These are phyloP conservation scores for Lucilia cuprina DNA, from an alignment of 1,140 invertebrate species.

Conservation along the genomic window DNA sequence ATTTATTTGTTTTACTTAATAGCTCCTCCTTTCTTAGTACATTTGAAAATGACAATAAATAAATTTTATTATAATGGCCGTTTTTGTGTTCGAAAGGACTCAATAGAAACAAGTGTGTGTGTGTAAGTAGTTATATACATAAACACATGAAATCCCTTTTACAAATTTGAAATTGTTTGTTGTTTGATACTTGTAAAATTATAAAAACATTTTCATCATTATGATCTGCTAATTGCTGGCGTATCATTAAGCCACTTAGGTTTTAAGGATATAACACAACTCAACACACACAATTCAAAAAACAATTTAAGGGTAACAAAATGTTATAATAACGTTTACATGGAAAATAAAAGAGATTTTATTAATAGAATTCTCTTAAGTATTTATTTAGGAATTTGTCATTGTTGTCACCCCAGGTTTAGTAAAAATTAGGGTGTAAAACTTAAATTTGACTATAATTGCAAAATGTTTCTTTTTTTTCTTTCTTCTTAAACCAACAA, in stretches of 20 bases:
- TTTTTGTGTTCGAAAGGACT: not conserved
- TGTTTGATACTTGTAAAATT: not conserved
- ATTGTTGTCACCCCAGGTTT: not conserved
- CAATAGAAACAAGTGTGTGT: not conserved
- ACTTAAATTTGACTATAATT: not conserved
- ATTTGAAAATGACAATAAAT: not conserved
- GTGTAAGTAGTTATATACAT: not conserved
- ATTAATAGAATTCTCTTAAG: not conserved
- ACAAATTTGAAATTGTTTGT: not conserved
- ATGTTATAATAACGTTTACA: not conserved
- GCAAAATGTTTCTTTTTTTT: not conserved
- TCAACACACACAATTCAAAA: not conserved
- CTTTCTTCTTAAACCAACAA: not conserved
- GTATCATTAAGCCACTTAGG: constrained; percentile 61
- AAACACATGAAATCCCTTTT: not conserved
- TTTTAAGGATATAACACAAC: not conserved
- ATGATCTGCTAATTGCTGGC: constrained; percentile 60
- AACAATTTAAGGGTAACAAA: not conserved
- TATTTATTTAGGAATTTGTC: not conserved
- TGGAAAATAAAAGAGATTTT: not conserved
- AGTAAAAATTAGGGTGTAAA: not conserved
- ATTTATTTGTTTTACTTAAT: not conserved
- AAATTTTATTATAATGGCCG: not conserved
- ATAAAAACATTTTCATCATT: constrained; percentile 29
- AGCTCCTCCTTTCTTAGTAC: not conserved